Conservation (phyloP, 2,888 invertebrate genomes). For the Spialia ferax region DNA sequence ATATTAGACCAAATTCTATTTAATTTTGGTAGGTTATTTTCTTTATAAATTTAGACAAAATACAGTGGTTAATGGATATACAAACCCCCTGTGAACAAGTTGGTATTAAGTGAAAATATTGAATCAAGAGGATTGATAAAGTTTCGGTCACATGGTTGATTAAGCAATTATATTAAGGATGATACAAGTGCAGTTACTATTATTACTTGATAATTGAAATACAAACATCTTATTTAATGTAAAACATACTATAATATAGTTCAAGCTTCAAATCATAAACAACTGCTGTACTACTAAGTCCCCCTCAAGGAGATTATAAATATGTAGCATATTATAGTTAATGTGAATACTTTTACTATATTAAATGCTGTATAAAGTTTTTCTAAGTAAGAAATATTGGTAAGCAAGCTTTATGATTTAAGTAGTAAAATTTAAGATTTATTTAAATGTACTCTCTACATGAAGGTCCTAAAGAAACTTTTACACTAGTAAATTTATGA, state of each 20-base stretch:
- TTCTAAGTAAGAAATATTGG: conserved; percentile 40
- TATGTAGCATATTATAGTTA: conserved; percentile 36
- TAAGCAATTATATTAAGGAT: conserved; percentile 54
- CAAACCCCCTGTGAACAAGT: conserved; percentile 59
- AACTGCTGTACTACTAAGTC: conserved; percentile 51
- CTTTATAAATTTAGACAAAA: conserved; percentile 73
- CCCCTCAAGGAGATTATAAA: conserved; percentile 54
- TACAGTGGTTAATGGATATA: conserved; percentile 66
- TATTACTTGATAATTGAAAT: conserved; percentile 70
- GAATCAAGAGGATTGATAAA: conserved; percentile 62
- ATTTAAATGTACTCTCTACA: conserved; percentile 31
- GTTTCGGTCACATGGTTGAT: conserved; percentile 55
- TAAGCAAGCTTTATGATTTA: conserved; percentile 41
- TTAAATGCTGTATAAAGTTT: conserved; percentile 38
- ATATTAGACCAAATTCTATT: conserved; percentile 81
- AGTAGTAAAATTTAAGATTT: conserved; percentile 16
- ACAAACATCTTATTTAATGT: conserved; percentile 71
- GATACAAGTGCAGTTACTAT: conserved; percentile 77
- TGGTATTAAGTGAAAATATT: conserved; percentile 32
- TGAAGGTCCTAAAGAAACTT: conserved; percentile 4
- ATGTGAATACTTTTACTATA: conserved; percentile 37
- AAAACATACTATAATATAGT: conserved; percentile 59
- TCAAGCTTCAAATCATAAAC: conserved; percentile 67
- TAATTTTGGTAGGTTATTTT: conserved; percentile 71
- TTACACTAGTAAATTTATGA: conserved; percentile 12